Evolutionary conservation across 2,888 invertebrate genomes (phyloP), one percentile per base, ranked within the genome.

Genomic region (Orthosia gothica): DNA sequence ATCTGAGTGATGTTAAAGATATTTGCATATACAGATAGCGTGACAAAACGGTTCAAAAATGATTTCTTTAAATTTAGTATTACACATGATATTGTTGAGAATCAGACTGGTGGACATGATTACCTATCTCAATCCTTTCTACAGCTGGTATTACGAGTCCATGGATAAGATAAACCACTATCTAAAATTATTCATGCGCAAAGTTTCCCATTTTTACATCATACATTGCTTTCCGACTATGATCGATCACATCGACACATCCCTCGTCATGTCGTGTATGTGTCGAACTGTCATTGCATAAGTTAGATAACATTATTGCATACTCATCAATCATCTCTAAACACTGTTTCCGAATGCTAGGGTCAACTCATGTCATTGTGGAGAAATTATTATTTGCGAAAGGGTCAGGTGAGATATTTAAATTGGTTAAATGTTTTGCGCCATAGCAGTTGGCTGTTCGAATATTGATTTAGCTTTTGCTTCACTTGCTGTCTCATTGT

Each of bases 231-330:
- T 74, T 79, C 74, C 61, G 23, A 86, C 64, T 66, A 71, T 89
- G 89, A 91, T 90, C 79, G 88, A 90, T 91, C 87, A 85, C 69
- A 66, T 64, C 63, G 50, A 75, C 58, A 75, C 76, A 80, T 80
- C 71, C 64, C 73, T 86, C 87, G 86, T 87, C 83, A 73, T 81
- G 87, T 82, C 84, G 64, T 84, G 84, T 84, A 84, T 74, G 79
- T 88, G 85, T 89, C 89, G 83, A 91, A 87, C 86, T 83, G 86
- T 88, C 87, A 79, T 87, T 89, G 83, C 87, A 85, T 87, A 88
- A 88, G 77, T 85, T 81, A 69, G 76, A 88, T 84, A 87, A 83
- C 74, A 81, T 69, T 68, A 52, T 69, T 73, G 63, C 52, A 79
- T 77, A 55, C 55, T 85, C 85, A 91, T 91, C 89, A 74, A 89